Evolutionary conservation across 2,797 vertebrate species (phyloP).

Genomic region (Danio jaintianensis): DNA sequence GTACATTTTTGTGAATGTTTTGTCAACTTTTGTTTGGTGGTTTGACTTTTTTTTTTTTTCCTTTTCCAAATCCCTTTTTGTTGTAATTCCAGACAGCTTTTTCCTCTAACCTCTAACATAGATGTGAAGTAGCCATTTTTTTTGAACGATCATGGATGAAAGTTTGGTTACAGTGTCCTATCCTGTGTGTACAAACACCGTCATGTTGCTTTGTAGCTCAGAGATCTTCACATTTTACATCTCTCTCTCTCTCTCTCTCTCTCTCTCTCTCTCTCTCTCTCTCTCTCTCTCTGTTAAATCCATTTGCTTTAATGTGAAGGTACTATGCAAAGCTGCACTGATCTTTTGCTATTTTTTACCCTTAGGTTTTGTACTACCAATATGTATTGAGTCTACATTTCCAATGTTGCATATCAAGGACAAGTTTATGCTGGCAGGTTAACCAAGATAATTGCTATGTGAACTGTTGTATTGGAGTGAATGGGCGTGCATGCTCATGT

Average conservation of each 20-base stretch:
- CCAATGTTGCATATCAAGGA: slow-evolving; percentile 66
- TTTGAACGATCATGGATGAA: slow-evolving; percentile 13
- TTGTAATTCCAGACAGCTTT: slow-evolving; percentile 28
- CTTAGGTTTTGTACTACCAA: slow-evolving; percentile 63
- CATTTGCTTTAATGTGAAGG: slow-evolving; percentile 60
- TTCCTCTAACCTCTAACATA: slow-evolving; percentile 3
- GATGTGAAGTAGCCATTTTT: slow-evolving; percentile 39
- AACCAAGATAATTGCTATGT: slow-evolving; percentile 56
- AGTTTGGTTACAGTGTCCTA: slow-evolving; percentile 24
- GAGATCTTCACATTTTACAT: slow-evolving; percentile 48
- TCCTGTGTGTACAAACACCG: slow-evolving; percentile 47
- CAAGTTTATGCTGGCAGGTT: slow-evolving; percentile 64
- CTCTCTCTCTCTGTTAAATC: slow-evolving; percentile 26
- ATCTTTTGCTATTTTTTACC: slow-evolving; percentile 62
- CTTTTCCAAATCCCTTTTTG: background rate
- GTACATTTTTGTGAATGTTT: slow-evolving; percentile 26
- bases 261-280: slow-evolving; percentile 16
- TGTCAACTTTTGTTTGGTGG: slow-evolving; percentile 34
- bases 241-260: slow-evolving; percentile 6
- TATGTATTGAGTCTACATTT: slow-evolving; percentile 62
- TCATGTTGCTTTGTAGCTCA: slow-evolving; percentile 55
- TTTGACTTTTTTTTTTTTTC: background rate
- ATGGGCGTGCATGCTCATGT: slow-evolving; percentile 40
- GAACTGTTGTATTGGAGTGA: slow-evolving; percentile 28
- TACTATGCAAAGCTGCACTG: slow-evolving; percentile 70